Conservation (phyloP, 2,888 invertebrate genomes). For the Phortica magna region DNA sequence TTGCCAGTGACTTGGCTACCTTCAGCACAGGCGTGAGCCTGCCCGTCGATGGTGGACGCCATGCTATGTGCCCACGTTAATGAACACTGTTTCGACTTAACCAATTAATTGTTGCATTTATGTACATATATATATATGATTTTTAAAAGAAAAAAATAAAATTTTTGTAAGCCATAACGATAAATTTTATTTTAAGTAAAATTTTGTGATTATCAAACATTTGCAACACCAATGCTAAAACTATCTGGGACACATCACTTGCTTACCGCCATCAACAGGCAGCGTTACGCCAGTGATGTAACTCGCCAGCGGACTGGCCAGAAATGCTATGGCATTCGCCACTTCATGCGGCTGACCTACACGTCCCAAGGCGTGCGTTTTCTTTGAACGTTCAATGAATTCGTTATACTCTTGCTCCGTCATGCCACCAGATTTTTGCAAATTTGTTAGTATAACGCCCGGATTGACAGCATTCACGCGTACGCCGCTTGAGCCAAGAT, state of each 20-base stretch:
- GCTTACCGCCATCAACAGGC: constrained; percentile 95
- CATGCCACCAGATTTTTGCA: constrained; percentile 91
- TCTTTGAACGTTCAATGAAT: constrained; percentile 89
- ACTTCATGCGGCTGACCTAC: constrained; percentile 91
- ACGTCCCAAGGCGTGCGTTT: constrained; percentile 93
- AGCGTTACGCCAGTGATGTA: constrained; percentile 93
- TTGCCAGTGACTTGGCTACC: constrained; percentile 91
- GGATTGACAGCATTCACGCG: constrained; percentile 94
- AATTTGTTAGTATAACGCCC: constrained; percentile 89
- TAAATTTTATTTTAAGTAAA: background rate
- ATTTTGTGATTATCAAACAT: too few species aligned
- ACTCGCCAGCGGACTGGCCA: constrained; percentile 91
- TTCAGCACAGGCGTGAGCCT: constrained; percentile 94
- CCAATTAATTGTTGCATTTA: constrained; percentile 46
- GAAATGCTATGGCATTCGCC: constrained; percentile 91
- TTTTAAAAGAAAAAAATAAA: background rate
- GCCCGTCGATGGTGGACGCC: constrained; percentile 96
- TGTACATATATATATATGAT: constrained; percentile 37
- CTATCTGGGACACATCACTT: constrained; percentile 92
- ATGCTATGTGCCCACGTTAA: constrained; percentile 96
- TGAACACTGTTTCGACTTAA: background rate
- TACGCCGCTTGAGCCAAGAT: constrained; percentile 87
- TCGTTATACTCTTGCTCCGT: constrained; percentile 87
- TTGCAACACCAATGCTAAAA: too few species aligned
- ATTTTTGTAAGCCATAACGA: background rate